Evolutionary conservation across 2,113 vertebrate genomes (phyloP).

Genomic region (Neotoma lepida): DNA sequence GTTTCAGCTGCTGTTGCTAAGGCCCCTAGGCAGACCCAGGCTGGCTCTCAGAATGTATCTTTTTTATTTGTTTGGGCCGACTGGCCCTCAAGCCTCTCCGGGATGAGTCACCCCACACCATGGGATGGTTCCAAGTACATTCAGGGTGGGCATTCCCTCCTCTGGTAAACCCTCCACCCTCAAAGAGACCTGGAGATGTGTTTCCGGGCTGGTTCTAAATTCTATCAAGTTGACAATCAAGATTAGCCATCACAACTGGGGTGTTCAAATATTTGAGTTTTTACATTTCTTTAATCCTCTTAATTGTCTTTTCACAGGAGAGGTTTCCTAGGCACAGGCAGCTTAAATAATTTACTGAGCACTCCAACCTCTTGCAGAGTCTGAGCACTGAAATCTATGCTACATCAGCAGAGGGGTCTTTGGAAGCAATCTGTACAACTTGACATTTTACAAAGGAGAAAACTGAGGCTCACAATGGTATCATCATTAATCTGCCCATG

Average conservation of each 20-base stretch:
- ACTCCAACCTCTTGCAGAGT: background rate
- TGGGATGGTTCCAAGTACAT: background rate
- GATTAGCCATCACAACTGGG: background rate
- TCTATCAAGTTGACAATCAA: background rate
- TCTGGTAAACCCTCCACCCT: no score
- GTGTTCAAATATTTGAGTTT: background rate
- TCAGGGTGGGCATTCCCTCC: background rate
- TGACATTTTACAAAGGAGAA: slow-evolving; percentile 51
- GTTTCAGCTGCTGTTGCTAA: no score
- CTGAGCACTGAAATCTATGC: background rate
- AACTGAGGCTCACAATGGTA: background rate
- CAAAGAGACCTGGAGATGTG: background rate
- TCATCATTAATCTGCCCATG: background rate
- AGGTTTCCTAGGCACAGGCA: background rate
- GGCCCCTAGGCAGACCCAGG: no score
- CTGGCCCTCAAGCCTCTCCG: no score
- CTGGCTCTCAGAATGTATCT: no score
- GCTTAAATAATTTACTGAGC: background rate
- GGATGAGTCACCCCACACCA: no score
- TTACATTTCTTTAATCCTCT: background rate
- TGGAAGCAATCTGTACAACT: background rate
- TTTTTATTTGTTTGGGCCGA: no score
- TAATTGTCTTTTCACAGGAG: background rate
- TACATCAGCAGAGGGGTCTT: background rate
- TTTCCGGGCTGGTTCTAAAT: background rate